A percentile compares a stretch with the other conserved stretches of the same genome.
Conservation (phyloP, 2,113 vertebrate genomes). For the Camelus dromedarius region DNA sequence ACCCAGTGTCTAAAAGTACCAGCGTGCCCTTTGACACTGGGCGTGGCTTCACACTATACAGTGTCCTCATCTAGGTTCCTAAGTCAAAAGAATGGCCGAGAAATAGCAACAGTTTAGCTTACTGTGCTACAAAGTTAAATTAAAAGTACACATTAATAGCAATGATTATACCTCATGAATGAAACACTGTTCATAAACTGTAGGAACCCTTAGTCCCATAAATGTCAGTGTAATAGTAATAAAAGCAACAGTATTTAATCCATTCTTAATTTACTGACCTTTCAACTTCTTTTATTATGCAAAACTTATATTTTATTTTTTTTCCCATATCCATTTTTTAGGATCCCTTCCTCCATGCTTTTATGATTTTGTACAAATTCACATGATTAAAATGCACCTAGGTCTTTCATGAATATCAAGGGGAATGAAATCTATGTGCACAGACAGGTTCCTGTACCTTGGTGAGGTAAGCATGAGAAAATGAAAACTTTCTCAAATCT, state of each 20-base stretch:
- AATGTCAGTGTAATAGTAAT: conserved; percentile 48
- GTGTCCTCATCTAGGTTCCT: neutral
- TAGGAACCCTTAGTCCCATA: conserved; percentile 46
- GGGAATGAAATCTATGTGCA: neutral
- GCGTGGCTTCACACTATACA: neutral
- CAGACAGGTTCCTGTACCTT: neutral
- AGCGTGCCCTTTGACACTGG: neutral
- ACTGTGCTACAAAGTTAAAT: conserved; percentile 58
- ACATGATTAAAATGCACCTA: neutral
- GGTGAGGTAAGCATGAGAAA: conserved; percentile 57
- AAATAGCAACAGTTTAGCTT: conserved; percentile 44
- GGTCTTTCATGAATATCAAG: neutral
- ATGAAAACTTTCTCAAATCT: conserved; percentile 50
- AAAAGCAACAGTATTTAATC: conserved; percentile 51
- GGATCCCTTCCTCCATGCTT: neutral
- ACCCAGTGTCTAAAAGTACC: neutral
- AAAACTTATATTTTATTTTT: conserved; percentile 43
- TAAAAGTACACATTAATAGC: conserved; percentile 57
- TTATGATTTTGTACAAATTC: neutral
- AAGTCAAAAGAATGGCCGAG: conserved; percentile 30
- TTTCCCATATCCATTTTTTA: conserved; percentile 7
- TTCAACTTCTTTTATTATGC: conserved; percentile 4
- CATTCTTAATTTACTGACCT: conserved; percentile 48
- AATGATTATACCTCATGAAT: conserved; percentile 62
- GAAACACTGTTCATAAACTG: conserved; percentile 27